Evolutionary conservation across 2,113 vertebrate genomes (phyloP), one percentile per base, ranked within the genome.

Genomic region (Pitta sordida): DNA sequence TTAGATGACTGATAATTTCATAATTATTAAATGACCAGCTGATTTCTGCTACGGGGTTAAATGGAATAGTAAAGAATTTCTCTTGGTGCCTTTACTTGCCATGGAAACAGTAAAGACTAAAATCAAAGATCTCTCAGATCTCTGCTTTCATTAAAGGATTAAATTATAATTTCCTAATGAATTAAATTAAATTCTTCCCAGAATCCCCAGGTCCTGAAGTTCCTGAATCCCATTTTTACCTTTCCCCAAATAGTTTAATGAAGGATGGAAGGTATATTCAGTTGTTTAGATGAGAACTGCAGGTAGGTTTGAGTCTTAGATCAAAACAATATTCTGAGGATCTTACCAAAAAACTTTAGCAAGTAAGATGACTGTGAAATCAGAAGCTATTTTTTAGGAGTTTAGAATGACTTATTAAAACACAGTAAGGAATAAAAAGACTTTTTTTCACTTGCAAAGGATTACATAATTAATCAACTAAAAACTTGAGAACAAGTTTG

Each of bases 91-190:
- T 76, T 68, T n/a, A n/a, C 8, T 23, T 10, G 7, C 13, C 6
- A 7, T 43, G 15, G 43, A 76, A 79, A 39, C 19, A 34, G 22
- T 34, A 39, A 59, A 71, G 15, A 41, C 9, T 37, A 75, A 90
- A 67, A 9, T 15, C 3, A 62, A 65, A 59, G 6, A 14, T 51
- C 2, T 43, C 20, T 17, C 16, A 21, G 13, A 11, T 6, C 2
- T 29, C 1, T 19, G 41, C 44, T 55, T 15, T 4, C 0, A 11
- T 17, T 37, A 34, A 32, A 71, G 70, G 1, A 1, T n/a, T 83
- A 63, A 37, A 7, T 34, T 70, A 8, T 7, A 2, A 5, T 5
- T 83, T 56, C 14, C n/a, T n/a, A n/a, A n/a, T n/a, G n/a, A n/a
- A n/a, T n/a, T n/a, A n/a, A n/a, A n/a, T n/a, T n/a, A n/a, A n/a